phyloP scores from a whole-genome alignment of 2,888 invertebrate species.

The Aleiodes leptofemur region DNA sequence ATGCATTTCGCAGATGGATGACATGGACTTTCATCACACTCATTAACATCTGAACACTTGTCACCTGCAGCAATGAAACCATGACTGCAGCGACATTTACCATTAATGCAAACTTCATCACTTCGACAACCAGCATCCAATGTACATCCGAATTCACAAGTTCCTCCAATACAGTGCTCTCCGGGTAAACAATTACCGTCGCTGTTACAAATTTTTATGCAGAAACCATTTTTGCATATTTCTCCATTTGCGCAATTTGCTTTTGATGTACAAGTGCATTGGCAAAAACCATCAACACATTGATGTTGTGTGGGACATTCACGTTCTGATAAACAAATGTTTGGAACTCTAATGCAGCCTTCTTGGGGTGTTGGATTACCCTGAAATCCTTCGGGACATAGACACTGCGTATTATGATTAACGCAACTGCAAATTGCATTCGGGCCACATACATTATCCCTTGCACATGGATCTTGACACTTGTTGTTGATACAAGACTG shows the following conservation, averaged over 20 bases:
- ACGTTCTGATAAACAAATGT: constrained; percentile 80
- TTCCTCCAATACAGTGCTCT: constrained; percentile 89
- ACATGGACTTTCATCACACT: constrained; percentile 87
- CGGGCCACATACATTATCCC: constrained; percentile 86
- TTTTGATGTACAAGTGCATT: constrained; percentile 85
- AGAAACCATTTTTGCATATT: constrained; percentile 86
- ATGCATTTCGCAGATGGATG: constrained; percentile 88
- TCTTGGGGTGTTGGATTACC: constrained; percentile 92
- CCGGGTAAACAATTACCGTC: constrained; percentile 94
- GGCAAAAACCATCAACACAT: constrained; percentile 88
- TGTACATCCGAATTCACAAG: constrained; percentile 89
- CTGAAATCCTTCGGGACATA: constrained; percentile 90
- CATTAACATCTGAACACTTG: constrained; percentile 87
- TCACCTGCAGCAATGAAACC: constrained; percentile 87
- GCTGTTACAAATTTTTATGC: constrained; percentile 90
- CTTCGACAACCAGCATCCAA: constrained; percentile 87
- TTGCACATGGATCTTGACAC: constrained; percentile 89
- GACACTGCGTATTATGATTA: constrained; percentile 86
- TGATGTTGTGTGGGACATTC: constrained; percentile 87
- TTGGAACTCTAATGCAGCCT: constrained; percentile 90
- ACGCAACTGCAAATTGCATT: constrained; percentile 88
- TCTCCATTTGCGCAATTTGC: constrained; percentile 89
- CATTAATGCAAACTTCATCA: constrained; percentile 86
- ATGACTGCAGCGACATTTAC: constrained; percentile 85
- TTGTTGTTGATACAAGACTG: constrained; percentile 90